Evolutionary conservation across 2,888 invertebrate species (phyloP).

Genomic region (Lasioglossum villosulum): DNA sequence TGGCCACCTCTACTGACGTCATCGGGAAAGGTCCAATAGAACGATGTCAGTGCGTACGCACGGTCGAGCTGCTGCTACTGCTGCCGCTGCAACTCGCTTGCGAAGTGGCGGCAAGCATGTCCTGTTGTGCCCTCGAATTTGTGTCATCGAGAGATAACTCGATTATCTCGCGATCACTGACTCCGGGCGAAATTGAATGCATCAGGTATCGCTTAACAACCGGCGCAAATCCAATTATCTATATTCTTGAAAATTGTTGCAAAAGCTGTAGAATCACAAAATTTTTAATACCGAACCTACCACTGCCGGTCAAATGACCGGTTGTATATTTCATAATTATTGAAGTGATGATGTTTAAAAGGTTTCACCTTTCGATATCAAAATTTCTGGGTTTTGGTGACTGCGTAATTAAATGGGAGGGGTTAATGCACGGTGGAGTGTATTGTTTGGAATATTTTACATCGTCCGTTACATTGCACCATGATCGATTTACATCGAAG

Average conservation of each 20-base stretch:
- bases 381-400: background rate
- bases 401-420: background rate
- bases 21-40: slow-evolving; percentile 49
- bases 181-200: background rate
- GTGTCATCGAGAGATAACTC: slow-evolving; percentile 33
- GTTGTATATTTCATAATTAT: too few species aligned
- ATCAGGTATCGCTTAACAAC: background rate
- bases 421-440: background rate
- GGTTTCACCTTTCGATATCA: background rate
- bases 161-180: background rate
- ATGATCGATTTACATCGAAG: slow-evolving; percentile 41
- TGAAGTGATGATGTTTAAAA: too few species aligned
- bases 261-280: background rate
- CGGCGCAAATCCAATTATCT: background rate
- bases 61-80: background rate
- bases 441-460: background rate
- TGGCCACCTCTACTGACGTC: slow-evolving; percentile 68
- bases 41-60: slow-evolving; percentile 39
- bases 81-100: slow-evolving; percentile 5
- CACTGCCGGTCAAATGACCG: too few species aligned
- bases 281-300: too few species aligned
- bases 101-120: slow-evolving; percentile 30
- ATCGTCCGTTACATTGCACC: slow-evolving; percentile 4
- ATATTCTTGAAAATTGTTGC: background rate
- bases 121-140: slow-evolving; percentile 31